Evolutionary conservation across 2,113 vertebrate genomes (phyloP), one percentile per base, ranked within the genome.

Genomic region (Baryphthengus martii): DNA sequence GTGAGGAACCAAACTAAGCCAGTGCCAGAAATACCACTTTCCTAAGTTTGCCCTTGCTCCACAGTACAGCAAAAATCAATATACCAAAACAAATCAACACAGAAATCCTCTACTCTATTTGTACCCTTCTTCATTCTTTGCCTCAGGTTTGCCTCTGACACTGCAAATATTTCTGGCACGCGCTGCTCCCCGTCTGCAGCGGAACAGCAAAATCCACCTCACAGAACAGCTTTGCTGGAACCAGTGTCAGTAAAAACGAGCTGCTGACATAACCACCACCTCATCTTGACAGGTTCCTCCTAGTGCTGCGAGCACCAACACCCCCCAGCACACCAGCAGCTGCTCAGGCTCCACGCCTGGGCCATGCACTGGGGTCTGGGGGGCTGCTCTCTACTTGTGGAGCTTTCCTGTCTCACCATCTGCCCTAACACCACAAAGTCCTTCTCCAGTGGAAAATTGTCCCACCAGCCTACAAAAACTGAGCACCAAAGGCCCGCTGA

Each of bases 1-100:
- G 94, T 18, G 80, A 89, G 63, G 84, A 92, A 93, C 91, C 89
- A 65, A 93, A 80, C 52, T 39, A 84, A 84, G 74, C 42, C 91
- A 49, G 73, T 28, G 84, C 89, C 95, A 96, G 93, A 72, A 96
- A 93, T 31, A 66, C 56, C 86, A 63, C 91, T 89, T 89, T 89
- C 61, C 37, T 84, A 61, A 84, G 86, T 61, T 17, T 78, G 90
- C 88, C 95, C 90, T 80, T 93, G 90, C 90, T 87, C 47, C 66
- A 7, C 50, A 61, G 56, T 35, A 79, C 23, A 4, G 73, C 91
- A 90, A 89, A 91, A 94, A 96, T 90, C 90, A 89, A 93, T 80
- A 84, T 3, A 86, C 71, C 85, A 75, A 90, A 92, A 63, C 73
- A 91, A 91, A 95, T 71, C 68, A 87, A n/a, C 56, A 42, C 37